Evolutionary conservation across 1,140 invertebrate genomes (phyloP).

Genomic region (Trypoxylus dichotomus): DNA sequence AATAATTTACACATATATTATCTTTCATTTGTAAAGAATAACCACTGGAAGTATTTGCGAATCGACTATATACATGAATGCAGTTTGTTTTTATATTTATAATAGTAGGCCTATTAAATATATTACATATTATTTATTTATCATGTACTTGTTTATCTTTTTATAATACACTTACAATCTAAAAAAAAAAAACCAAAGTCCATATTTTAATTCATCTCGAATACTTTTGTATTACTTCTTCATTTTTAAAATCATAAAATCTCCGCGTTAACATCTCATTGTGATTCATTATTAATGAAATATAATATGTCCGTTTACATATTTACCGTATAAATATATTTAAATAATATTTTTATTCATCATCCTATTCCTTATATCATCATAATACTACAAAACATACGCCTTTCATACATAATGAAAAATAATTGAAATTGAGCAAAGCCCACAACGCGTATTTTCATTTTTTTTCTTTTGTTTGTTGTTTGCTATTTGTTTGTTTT

Average conservation of each 20-base stretch:
- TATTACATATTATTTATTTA: not conserved
- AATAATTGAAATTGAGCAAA: conserved; percentile 25
- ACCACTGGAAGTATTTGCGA: conserved; percentile 34
- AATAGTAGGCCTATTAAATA: conserved; percentile 32
- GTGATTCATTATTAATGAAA: not conserved
- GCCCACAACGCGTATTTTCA: not conserved
- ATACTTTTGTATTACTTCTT: not conserved
- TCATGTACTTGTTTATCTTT: not conserved
- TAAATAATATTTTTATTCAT: not conserved
- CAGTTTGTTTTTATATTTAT: conserved; percentile 10
- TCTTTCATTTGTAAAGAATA: conserved; percentile 26
- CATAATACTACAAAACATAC: conserved; percentile 26
- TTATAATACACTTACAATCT: conserved; percentile 11
- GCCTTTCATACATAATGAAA: conserved; percentile 5
- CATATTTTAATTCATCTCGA: not conserved
- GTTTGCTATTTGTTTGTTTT: not conserved
- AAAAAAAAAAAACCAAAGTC: conserved; percentile 16
- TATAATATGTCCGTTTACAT: not conserved
- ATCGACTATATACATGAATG: conserved; percentile 35
- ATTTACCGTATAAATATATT: not conserved
- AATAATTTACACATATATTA: conserved; percentile 31
- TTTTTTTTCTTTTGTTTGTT: not conserved
- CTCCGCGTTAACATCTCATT: not conserved
- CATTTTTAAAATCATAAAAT: not conserved
- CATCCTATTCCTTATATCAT: not conserved